phyloP scores from a whole-genome alignment of 2,888 invertebrate species.

The Drepana falcataria region DNA sequence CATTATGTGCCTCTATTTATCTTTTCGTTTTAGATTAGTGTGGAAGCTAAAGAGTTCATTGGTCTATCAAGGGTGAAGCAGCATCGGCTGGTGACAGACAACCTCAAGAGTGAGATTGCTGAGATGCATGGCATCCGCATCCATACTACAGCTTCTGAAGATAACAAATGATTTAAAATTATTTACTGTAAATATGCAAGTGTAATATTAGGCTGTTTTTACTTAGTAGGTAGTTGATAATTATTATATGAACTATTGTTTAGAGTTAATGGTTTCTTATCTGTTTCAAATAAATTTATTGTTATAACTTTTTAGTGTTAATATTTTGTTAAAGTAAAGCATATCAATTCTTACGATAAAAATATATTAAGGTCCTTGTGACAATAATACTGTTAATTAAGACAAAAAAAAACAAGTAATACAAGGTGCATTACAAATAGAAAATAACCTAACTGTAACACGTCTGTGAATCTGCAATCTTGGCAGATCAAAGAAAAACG shows the following conservation, averaged over 20 bases:
- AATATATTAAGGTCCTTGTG: too few species aligned
- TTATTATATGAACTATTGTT: not conserved
- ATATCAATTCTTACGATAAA: too few species aligned
- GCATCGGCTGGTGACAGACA: conserved; percentile 85
- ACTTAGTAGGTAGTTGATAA: not conserved
- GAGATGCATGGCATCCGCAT: conserved; percentile 91
- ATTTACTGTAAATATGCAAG: conserved; percentile 14
- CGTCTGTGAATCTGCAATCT: too few species aligned
- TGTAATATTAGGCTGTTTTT: not conserved
- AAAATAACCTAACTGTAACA: too few species aligned
- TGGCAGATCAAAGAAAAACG: too few species aligned
- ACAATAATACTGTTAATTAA: too few species aligned
- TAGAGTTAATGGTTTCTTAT: too few species aligned
- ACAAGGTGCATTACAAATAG: too few species aligned
- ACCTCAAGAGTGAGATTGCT: conserved; percentile 86
- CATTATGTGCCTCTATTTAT: not conserved
- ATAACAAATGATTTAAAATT: conserved; percentile 19
- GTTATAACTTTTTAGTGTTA: too few species aligned
- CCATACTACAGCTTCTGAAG: conserved; percentile 79
- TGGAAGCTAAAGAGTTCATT: conserved; percentile 84
- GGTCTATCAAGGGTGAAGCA: conserved; percentile 85
- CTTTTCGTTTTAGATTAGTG: conserved; percentile 59
- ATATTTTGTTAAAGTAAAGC: too few species aligned
- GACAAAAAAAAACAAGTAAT: too few species aligned
- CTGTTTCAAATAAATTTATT: too few species aligned